These are phyloP conservation scores for Urechis unicinctus DNA, from an alignment of 2,888 invertebrate genomes.

Conservation along the genomic window DNA sequence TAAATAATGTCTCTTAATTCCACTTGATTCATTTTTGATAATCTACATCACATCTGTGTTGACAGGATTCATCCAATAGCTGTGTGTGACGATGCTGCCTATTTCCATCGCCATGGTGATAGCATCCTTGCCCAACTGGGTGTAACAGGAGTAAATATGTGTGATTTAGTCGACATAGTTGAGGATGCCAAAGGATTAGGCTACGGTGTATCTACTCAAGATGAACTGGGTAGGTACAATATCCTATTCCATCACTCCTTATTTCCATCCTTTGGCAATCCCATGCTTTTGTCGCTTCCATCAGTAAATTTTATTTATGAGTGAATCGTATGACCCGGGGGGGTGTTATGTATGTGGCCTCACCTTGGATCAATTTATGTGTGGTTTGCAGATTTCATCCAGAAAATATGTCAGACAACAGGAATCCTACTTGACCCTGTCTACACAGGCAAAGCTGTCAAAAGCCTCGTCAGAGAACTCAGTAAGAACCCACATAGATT, in stretches of 20 bases:
- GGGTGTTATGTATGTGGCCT: background rate
- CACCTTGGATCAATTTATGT: background rate
- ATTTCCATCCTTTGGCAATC: background rate
- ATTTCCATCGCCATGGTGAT: slow-evolving; percentile 33
- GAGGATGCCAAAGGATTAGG: slow-evolving; percentile 41
- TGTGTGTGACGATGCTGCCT: slow-evolving; percentile 30
- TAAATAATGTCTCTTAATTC: too few species aligned
- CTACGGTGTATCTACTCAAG: slow-evolving; percentile 35
- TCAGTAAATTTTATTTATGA: background rate
- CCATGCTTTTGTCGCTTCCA: background rate
- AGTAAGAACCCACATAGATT: slow-evolving; percentile 27
- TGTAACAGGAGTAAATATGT: slow-evolving; percentile 22
- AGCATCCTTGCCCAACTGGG: slow-evolving; percentile 26
- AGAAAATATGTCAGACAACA: slow-evolving; percentile 23
- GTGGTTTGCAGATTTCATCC: slow-evolving; percentile 34
- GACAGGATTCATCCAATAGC: slow-evolving; percentile 35
- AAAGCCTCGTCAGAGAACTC: slow-evolving; percentile 30
- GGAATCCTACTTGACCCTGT: slow-evolving; percentile 39
- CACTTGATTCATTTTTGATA: too few species aligned
- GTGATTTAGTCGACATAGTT: slow-evolving; percentile 33
- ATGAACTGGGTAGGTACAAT: slow-evolving; percentile 30
- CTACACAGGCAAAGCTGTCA: slow-evolving; percentile 38
- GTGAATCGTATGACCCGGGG: background rate
- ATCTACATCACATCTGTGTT: background rate
- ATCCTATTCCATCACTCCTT: background rate